phyloP scores from a whole-genome alignment of 2,113 vertebrate genomes.

The Zosterops lateralis region DNA sequence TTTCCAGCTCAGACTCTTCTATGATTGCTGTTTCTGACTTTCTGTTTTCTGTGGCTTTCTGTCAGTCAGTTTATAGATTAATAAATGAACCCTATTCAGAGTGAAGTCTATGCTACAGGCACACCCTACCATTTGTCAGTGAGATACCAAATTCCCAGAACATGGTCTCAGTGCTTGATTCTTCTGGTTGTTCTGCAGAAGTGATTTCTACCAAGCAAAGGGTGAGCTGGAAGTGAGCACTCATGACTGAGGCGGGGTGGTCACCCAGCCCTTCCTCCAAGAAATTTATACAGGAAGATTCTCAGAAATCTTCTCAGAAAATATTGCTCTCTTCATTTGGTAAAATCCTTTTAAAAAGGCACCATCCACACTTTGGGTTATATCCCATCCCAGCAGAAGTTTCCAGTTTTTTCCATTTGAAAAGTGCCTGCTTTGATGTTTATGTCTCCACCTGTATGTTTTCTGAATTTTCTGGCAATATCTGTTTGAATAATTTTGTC shows the following conservation, averaged over 20 bases:
- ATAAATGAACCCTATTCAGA: background rate
- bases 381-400: background rate
- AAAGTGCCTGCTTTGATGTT: background rate
- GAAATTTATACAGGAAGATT: background rate
- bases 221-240: accelerated
- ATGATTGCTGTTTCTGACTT: background rate
- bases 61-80: background rate
- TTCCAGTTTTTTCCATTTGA: background rate
- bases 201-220: background rate
- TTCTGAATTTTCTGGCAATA: background rate
- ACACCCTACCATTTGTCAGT: background rate
- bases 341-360: background rate
- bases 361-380: background rate
- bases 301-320: background rate
- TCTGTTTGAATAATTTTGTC: background rate
- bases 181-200: background rate
- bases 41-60: background rate
- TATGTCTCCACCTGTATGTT: background rate
- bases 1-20: background rate
- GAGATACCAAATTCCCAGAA: accelerated
- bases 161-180: accelerated
- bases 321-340: background rate
- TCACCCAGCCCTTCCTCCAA: background rate
- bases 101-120: background rate
- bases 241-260: accelerated